These are phyloP conservation scores for Montipora sp. DNA, from an alignment of 64 coral and sea anemone genomes.

Conservation along the genomic window DNA sequence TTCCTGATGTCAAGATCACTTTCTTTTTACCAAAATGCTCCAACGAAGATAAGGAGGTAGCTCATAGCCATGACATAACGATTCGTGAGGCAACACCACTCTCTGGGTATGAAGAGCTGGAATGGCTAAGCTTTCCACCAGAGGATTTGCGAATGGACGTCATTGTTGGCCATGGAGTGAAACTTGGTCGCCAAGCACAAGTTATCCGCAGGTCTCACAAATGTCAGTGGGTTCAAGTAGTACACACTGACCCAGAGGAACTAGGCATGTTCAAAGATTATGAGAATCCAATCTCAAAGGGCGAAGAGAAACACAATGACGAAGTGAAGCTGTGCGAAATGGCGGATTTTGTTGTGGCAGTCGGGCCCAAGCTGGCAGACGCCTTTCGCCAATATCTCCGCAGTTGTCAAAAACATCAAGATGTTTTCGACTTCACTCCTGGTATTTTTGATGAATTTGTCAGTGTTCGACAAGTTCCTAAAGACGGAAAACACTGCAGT, in stretches of 20 bases:
- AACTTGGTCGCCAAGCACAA: not conserved
- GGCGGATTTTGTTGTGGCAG: slow-evolving; percentile 14
- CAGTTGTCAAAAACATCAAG: not conserved
- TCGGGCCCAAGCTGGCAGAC: not conserved
- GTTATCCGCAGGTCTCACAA: not conserved
- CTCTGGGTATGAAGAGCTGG: not conserved
- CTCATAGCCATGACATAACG: not conserved
- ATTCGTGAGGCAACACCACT: not conserved
- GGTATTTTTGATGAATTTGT: not conserved
- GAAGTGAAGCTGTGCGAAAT: not conserved
- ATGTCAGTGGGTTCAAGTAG: slow-evolving; percentile 27
- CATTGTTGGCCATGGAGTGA: not conserved
- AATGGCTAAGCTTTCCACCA: not conserved
- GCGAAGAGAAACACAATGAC: not conserved
- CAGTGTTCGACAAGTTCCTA: not conserved
- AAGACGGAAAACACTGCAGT: not conserved
- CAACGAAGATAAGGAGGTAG: too few species aligned
- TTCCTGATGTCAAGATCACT: slow-evolving; percentile 4
- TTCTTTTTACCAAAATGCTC: not conserved
- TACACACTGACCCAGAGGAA: not conserved
- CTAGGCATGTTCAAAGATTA: not conserved
- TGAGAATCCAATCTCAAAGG: not conserved
- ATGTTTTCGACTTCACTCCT: not conserved
- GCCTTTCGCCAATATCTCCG: too few species aligned
- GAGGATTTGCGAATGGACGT: not conserved